Base-by-base conservation (phyloP, 2,113 vertebrate genomes). In the Aplodontia rufa region DNA sequence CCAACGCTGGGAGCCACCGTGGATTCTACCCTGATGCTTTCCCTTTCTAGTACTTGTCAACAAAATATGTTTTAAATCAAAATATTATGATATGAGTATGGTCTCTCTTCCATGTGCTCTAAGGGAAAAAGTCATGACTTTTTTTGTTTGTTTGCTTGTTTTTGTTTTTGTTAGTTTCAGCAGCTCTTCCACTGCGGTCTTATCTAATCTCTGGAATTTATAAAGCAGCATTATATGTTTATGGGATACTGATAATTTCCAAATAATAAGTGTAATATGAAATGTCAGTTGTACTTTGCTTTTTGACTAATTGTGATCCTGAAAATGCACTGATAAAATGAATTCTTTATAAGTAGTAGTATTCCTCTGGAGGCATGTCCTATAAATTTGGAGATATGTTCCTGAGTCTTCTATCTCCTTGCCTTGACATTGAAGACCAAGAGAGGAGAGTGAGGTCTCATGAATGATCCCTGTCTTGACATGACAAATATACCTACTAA, bases 1-100 rank as follows among this genome's bases (percentile, higher is more conserved):
- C 37, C 19, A 5, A 58, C 40, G 20, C 2, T 45, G 51, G 72
- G 35, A 75, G 24, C 58, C 20, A 37, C 37, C 35, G 2, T 47
- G 37, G n/a, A 60, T 45, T 90, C 35, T 40, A 76, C 37, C 45
- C 37, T 49, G 16, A n/a, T 49, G 20, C 30, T 78, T 66, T 72
- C 16, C 85, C 37, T 86, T 86, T 83, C 40, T 92, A 64, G 12
- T 90, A 26, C 11, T 90, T 76, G 22, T 37, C 6, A 51, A 76
- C 42, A 87, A 80, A 94, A 84, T 86, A 62, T 49, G 92, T 90
- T 94, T 93, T 68, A 68, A 86, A 89, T 93, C 32, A 96, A 90
- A 92, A 78, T 79, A 53, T 86, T 90, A 37, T 68, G 55, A 35
- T 78, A 19, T 14, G 32, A 92, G 49, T 80, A 8, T 78, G 51